Evolutionary conservation across 2,113 vertebrate species (phyloP), one percentile per base, ranked within the genome.

Genomic region (Enhydra lutris): DNA sequence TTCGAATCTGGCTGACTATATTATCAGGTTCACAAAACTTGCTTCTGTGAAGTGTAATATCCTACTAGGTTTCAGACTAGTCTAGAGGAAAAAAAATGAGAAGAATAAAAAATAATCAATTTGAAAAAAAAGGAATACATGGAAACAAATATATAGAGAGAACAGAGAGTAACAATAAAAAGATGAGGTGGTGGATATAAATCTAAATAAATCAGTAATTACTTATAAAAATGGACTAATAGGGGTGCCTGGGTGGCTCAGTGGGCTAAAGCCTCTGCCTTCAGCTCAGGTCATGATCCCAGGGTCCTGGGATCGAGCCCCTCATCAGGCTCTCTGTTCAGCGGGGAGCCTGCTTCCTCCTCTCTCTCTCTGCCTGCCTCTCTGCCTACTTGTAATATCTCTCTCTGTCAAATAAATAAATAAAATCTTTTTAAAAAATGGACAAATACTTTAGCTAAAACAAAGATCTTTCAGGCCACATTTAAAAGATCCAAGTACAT

Each of bases 11-110:
- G 31, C 82, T 78, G 57, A 83, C 73, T 86, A 6, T 88, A 79
- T 79, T 89, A 63, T 47, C 61, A 57, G n/a, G 21, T 24, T 95
- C 63, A 94, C 55, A 95, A 84, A 97, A 83, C 65, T 80, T 96
- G 29, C 67, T 93, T 92, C 50, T 76, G 57, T 57, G n/a, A 94
- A 84, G 34, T 81, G 8, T 31, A 93, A 90, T 81, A 45, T 81
- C 26, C 55, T 47, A 50, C 24, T 50, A 91, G 87, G 15, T 82
- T 97, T 34, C 69, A 89, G 73, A 76, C 11, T 15, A 74, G 71
- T 69, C 73, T 15, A 83, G 31, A 80, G 52, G 26, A 4, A 29
- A 9, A 59, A 59, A 81, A 50, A 55, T 82, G 39, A 92, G 89
- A 87, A 95, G 91, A 89, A 61, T 31, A 18, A 84, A 90, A 87